These are phyloP conservation scores for Pholis gunnellus DNA, from an alignment of 2,113 vertebrate genomes.

Conservation along the genomic window DNA sequence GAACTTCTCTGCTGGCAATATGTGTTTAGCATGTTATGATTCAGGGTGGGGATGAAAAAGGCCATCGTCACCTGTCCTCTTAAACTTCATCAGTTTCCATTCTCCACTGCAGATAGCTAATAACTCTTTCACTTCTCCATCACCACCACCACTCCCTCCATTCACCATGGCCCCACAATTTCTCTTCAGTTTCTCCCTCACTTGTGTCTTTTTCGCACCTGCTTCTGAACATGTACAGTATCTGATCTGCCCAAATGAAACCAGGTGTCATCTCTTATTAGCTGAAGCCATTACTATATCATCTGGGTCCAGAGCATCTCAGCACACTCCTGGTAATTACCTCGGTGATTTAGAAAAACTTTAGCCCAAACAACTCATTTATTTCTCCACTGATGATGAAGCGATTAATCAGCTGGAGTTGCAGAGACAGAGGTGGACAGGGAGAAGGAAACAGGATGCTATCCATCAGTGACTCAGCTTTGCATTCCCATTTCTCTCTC, in stretches of 20 bases:
- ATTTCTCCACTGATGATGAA: slow-evolving; percentile 74
- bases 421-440: slow-evolving; percentile 61
- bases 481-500: slow-evolving; percentile 53
- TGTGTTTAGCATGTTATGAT: slow-evolving; percentile 48
- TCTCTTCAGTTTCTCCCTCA: not conserved
- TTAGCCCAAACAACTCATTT: slow-evolving; percentile 77
- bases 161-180: not conserved
- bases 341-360: slow-evolving; percentile 71
- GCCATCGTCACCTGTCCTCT: slow-evolving; percentile 39
- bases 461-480: slow-evolving; percentile 78
- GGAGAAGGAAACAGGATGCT: slow-evolving; percentile 54
- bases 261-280: slow-evolving; percentile 53
- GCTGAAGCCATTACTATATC: slow-evolving; percentile 48
- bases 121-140: slow-evolving; percentile 2
- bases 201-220: not conserved
- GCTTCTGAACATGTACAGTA: slow-evolving; percentile 6
- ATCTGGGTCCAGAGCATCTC: slow-evolving; percentile 40
- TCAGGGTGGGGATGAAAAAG: slow-evolving; percentile 45
- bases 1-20: slow-evolving; percentile 62
- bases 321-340: slow-evolving; percentile 73
- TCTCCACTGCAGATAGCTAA: slow-evolving; percentile 25
- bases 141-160: not conserved
- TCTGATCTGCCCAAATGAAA: slow-evolving; percentile 18
- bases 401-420: slow-evolving; percentile 76
- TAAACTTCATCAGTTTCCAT: slow-evolving; percentile 49